phyloP scores from a whole-genome alignment of 1,140 invertebrate species.

The Paralvinella palmiformis region DNA sequence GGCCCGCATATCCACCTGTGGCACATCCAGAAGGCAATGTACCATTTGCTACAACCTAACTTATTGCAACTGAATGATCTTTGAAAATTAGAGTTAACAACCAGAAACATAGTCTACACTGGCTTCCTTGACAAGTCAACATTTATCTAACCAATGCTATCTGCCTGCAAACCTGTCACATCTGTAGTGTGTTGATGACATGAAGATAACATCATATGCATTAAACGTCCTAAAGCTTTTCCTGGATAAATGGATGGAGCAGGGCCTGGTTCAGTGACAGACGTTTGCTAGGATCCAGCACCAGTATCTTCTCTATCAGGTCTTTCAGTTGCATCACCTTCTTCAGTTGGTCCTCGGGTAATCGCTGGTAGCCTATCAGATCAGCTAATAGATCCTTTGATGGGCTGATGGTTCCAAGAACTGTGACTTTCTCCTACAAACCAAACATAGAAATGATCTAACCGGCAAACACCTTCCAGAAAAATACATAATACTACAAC shows the following conservation, averaged over 20 bases:
- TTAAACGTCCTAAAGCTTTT: constrained; percentile 46
- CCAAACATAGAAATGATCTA: no score
- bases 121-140: background rate
- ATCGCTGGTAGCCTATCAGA: constrained; percentile 73
- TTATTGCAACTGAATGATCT: background rate
- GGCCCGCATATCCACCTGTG: no score
- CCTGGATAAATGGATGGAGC: constrained; percentile 93
- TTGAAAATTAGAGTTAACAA: background rate
- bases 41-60: background rate
- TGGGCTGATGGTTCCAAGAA: constrained; percentile 84
- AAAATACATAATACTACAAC: no score
- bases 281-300: constrained; percentile 87
- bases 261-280: constrained; percentile 89
- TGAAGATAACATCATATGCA: background rate
- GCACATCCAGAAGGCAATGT: no score
- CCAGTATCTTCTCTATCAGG: constrained; percentile 85
- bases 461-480: no score
- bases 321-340: constrained; percentile 91
- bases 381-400: constrained; percentile 79
- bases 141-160: background rate
- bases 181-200: no score
- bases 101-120: background rate
- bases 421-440: constrained; percentile 91
- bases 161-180: background rate
- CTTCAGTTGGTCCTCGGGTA: constrained; percentile 80